Percentiles rank a stretch among this genome's conserved stretches.
These are phyloP conservation scores for Ornithoptera priamus DNA, from an alignment of 2,888 invertebrate genomes.

Conservation along the genomic window DNA sequence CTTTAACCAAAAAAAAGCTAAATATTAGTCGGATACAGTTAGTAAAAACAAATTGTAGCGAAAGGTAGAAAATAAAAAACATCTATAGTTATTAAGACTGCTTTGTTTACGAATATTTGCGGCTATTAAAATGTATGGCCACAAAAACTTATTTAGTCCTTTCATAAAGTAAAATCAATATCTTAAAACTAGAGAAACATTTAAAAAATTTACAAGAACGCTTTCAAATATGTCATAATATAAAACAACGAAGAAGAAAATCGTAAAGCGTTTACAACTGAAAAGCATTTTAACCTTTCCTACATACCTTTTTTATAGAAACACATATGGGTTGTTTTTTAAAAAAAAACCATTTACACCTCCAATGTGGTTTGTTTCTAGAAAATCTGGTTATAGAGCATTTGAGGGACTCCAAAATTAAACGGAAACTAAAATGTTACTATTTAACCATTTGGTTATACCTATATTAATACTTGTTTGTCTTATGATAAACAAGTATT, in stretches of 20 bases:
- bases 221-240: neutral
- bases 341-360: neutral
- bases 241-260: neutral
- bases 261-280: conserved; percentile 10
- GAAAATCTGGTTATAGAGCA: neutral
- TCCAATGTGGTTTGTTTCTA: neutral
- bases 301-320: neutral
- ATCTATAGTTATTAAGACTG: conserved; percentile 36
- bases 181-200: conserved; percentile 26
- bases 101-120: conserved; percentile 39
- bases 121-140: conserved; percentile 36
- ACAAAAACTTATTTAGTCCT: conserved; percentile 33
- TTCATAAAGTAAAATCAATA: conserved; percentile 24
- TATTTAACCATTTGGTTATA: too few species aligned
- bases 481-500: too few species aligned
- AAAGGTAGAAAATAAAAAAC: conserved; percentile 29
- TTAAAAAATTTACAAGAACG: conserved; percentile 20
- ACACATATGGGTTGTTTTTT: neutral
- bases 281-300: conserved; percentile 11
- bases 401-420: too few species aligned
- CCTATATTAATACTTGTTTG: too few species aligned
- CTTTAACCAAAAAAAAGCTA: too few species aligned
- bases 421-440: too few species aligned
- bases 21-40: too few species aligned
- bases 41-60: neutral